phyloP scores from a whole-genome alignment of 1,140 invertebrate species.

The Drosophila dunni region DNA sequence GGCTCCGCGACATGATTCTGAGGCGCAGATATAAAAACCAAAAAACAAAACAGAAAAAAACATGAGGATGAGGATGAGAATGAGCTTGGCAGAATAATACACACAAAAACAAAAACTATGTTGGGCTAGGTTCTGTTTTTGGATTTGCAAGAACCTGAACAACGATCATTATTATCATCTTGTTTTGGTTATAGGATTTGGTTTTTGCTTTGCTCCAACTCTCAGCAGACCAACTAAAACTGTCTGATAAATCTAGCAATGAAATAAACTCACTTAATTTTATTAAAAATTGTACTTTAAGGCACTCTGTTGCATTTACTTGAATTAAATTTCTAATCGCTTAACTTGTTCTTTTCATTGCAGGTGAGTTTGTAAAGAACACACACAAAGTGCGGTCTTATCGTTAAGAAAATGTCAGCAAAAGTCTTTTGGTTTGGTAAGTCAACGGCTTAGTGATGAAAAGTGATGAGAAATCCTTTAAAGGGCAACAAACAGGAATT shows the following conservation, averaged over 20 bases:
- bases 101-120: constrained; percentile 72
- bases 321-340: background rate
- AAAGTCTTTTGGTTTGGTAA: constrained; percentile 9
- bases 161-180: constrained; percentile 75
- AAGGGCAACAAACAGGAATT: constrained; percentile 1
- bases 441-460: constrained; percentile 7
- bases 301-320: constrained; percentile 16
- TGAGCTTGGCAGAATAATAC: constrained; percentile 22
- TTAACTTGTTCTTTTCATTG: constrained; percentile 13
- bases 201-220: constrained; percentile 54
- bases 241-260: background rate
- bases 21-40: constrained; percentile 73
- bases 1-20: constrained; percentile 81
- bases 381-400: background rate
- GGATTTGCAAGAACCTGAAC: constrained; percentile 47
- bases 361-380: constrained; percentile 17
- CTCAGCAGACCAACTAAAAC: constrained; percentile 27
- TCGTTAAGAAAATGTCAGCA: background rate
- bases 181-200: constrained; percentile 57
- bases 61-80: constrained; percentile 20
- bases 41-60: constrained; percentile 9
- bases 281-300: no score
- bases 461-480: constrained; percentile 1
- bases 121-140: constrained; percentile 71
- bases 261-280: no score